Percentiles rank a stretch among this genome's conserved stretches.
These are phyloP conservation scores for Apis florea DNA, from an alignment of 1,140 invertebrate genomes.

Conservation along the genomic window DNA sequence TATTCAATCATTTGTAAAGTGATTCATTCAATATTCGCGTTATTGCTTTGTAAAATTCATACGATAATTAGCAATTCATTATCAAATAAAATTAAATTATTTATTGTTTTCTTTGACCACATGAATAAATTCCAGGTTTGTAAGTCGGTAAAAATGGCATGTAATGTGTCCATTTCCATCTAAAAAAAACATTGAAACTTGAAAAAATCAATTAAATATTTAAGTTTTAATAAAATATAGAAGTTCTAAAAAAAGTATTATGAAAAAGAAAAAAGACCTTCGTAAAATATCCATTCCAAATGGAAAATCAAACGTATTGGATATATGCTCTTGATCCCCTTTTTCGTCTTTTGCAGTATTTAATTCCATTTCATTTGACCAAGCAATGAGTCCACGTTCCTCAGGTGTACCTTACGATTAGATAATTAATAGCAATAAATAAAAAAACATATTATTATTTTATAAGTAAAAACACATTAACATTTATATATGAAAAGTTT, in stretches of 20 bases:
- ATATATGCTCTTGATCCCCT: conserved; percentile 66
- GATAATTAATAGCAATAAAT: conserved; percentile 16
- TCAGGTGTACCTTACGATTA: conserved; percentile 82
- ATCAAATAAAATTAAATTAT: background rate
- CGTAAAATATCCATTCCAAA: conserved; percentile 84
- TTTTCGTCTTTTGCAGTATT: conserved; percentile 74
- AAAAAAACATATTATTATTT: conserved; percentile 7
- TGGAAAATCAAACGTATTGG: conserved; percentile 88
- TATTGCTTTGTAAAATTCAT: background rate
- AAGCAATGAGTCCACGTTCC: conserved; percentile 86
- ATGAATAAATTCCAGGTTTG: conserved; percentile 67
- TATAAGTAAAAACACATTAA: background rate
- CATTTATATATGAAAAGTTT: background rate
- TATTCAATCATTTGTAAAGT: background rate
- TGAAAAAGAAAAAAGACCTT: conserved; percentile 73
- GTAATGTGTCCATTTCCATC: conserved; percentile 85
- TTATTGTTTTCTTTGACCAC: conserved; percentile 13
- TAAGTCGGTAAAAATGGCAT: conserved; percentile 87
- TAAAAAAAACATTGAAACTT: conserved; percentile 74
- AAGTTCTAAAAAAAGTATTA: background rate
- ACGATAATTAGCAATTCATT: background rate
- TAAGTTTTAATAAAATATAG: too few relatives aligned
- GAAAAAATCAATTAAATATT: conserved; percentile 4
- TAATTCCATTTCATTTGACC: conserved; percentile 87
- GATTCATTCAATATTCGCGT: background rate